Conservation (phyloP, 2,888 invertebrate species). For the Malachius bipustulatus region DNA sequence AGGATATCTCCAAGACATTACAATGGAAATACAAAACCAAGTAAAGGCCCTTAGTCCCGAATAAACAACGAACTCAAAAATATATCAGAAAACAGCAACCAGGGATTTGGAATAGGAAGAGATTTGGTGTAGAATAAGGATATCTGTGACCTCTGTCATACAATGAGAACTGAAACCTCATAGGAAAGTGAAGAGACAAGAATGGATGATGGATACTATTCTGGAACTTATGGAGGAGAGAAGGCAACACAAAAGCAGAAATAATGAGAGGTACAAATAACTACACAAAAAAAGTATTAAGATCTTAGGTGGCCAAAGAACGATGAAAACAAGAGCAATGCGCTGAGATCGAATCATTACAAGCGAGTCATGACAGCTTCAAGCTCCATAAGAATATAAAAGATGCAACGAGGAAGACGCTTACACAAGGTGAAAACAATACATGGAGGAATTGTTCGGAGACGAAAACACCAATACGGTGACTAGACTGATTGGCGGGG, state of each 20-base stretch:
- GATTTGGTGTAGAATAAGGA: slow-evolving; percentile 7
- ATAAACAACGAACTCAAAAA: slow-evolving; percentile 7
- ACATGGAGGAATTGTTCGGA: slow-evolving; percentile 8
- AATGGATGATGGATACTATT: no score
- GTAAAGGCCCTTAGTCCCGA: no score
- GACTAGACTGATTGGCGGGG: neutral
- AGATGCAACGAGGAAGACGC: slow-evolving; percentile 7
- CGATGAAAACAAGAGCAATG: slow-evolving; percentile 6
- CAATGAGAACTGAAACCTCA: slow-evolving; percentile 8
- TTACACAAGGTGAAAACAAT: slow-evolving; percentile 7
- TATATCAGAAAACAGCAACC: slow-evolving; percentile 6
- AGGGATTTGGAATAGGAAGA: slow-evolving; percentile 8
- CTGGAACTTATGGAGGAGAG: no score
- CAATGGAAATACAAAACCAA: no score
- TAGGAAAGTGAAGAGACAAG: slow-evolving; percentile 7
- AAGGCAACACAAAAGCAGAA: slow-evolving; percentile 3
- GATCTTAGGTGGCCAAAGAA: slow-evolving; percentile 11
- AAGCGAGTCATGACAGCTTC: slow-evolving; percentile 7
- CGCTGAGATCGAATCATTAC: slow-evolving; percentile 8
- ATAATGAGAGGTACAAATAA: slow-evolving; percentile 6
- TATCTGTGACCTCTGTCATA: slow-evolving; percentile 4
- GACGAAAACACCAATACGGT: slow-evolving; percentile 4
- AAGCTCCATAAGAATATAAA: slow-evolving; percentile 10
- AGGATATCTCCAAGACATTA: no score
- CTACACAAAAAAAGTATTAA: slow-evolving; percentile 5